Evolutionary conservation across 2,888 invertebrate species (phyloP), one percentile per base, ranked within the genome.

Genomic region (Lymantria dispar): DNA sequence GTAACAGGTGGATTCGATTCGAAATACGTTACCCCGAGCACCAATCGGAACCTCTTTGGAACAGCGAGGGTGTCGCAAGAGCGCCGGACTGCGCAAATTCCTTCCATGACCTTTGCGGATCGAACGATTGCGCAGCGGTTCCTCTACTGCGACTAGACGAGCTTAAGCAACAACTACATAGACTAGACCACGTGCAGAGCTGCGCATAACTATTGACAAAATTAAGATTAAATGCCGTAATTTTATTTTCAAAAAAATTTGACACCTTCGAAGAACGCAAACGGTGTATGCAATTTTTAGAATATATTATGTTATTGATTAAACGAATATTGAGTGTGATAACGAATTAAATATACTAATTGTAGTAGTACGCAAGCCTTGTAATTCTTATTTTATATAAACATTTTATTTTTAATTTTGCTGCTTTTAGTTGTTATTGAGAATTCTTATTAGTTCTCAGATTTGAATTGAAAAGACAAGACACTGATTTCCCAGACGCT

Each of bases 31-130:
- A 74, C 72, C 66, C 46, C 43, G 56, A 45, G 57, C 52, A 50
- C 53, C 64, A 64, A 67, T 70, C 72, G 76, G 80, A 73, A 83
- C 76, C 81, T 84, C 84, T 79, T 75, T 75, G 75, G 76, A 72
- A 74, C 72, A 76, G 76, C 62, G 74, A 58, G 58, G 64, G 84
- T 88, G 87, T 87, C 76, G 89, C 82, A 88, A 88, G 78, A 67
- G 59, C 68, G 78, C 86, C 78, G 89, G 89, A 88, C 89, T 76
- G 89, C 87, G 89, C 88, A 77, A 89, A 90, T 90, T 88, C 90
- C 89, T 89, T 83, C 86, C 84, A 76, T 89, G 89, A 90, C 90
- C 90, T 90, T 89, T 90, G 89, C 82, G 85, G 86, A 88, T 87
- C 82, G 88, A 86, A 82, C 81, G 86, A 87, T 88, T 89, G 89